These are phyloP conservation scores for Odontocolon sp. DNA, from an alignment of 2,888 invertebrate species.

Conservation along the genomic window DNA sequence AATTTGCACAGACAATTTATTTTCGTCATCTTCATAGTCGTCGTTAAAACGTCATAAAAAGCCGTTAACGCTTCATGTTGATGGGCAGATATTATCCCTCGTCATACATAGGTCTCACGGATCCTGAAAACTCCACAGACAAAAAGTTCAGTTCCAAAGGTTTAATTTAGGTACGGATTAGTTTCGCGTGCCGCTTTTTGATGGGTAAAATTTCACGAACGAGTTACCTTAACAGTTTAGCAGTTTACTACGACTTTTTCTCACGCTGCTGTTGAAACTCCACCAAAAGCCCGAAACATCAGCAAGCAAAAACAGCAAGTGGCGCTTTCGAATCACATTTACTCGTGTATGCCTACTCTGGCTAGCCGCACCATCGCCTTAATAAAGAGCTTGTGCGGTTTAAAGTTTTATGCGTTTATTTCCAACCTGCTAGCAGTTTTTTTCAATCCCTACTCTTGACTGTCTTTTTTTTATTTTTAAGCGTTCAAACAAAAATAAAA, in stretches of 20 bases:
- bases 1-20: neutral
- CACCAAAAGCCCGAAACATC: neutral
- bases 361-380: slow-evolving; percentile 5
- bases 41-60: neutral
- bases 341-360: neutral
- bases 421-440: neutral
- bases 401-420: slow-evolving; percentile 11
- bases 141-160: too few relatives aligned
- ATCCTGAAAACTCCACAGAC: too few relatives aligned
- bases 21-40: slow-evolving; percentile 3
- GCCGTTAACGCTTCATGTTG: neutral
- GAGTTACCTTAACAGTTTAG: neutral
- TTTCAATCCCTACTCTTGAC: neutral
- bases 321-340: slow-evolving; percentile 11
- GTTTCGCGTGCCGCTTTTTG: too few relatives aligned
- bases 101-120: too few relatives aligned
- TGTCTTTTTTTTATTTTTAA: slow-evolving; percentile 10
- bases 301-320: neutral
- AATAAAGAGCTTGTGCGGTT: slow-evolving; percentile 7
- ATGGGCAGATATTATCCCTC: too few relatives aligned
- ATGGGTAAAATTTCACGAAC: neutral
- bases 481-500: neutral
- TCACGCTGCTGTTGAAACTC: neutral
- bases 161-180: too few relatives aligned
- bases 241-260: neutral